Base-by-base conservation (phyloP, 2,888 invertebrate genomes). In the Andrena marginata region DNA sequence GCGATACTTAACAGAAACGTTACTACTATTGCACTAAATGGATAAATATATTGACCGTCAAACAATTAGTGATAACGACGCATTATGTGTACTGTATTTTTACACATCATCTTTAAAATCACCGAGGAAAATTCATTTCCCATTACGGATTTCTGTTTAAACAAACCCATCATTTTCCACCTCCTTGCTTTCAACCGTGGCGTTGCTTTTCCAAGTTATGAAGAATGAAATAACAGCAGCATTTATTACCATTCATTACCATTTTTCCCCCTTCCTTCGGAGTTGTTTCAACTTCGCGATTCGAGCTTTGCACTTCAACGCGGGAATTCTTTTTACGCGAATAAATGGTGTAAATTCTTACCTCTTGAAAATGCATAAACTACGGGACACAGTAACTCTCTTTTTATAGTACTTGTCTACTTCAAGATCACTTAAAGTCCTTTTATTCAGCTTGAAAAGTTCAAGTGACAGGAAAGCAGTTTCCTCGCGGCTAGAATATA, bases 391-490 rank as follows among this genome's bases (percentile, higher is more conserved):
- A 23, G 31, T 16, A 31, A 7, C 13, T 64, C 16, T 8, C 29
- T 16, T 29, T 20, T 16, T 51, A 13, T 51, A 31, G 31, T 51
- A 31, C 49, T 67, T 29, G 48, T 23, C 63, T 54, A 3, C 54
- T 33, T 8, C 7, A 20, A 29, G 54, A 68, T 68, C 68, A 35
- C 23, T 68, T 26, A 8, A n/a, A 16, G 20, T 20, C 10, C 48
- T 13, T 20, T 67, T 33, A 26, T 60, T 29, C 54, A 6, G 29
- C 67, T 48, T 23, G 10, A 42, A 10, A 65, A 67, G 67, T 67
- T 54, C 48, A 31, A 74, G 31, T 59, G 48, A 67, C n/a, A 56
- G 23, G 42, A 31, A 48, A 31, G 10, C 59, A 67, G 48, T 33
- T 20, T 67, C 67, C 67, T 56, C 67, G 33, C 67, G 73, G 31